Evolutionary conservation across 2,888 invertebrate species (phyloP).

Genomic region (Chaitophorus viminalis): DNA sequence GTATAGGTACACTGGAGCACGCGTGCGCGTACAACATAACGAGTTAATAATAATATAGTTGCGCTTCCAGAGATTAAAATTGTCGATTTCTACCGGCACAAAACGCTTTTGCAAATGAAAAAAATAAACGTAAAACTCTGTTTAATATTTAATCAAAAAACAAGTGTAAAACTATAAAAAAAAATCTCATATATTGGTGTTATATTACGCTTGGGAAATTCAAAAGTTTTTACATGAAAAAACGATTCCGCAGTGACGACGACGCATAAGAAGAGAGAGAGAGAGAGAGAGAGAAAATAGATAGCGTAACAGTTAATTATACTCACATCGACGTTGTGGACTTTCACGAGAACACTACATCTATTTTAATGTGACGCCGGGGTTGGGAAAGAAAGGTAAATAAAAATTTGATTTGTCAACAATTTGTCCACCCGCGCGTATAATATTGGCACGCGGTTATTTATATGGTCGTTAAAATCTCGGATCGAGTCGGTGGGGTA

Average conservation of each 20-base stretch:
- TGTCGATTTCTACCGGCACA: not conserved
- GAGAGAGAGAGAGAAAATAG: too few species aligned
- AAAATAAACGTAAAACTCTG: slow-evolving; percentile 12
- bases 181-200: slow-evolving; percentile 16
- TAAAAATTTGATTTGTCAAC: not conserved
- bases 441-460: not conserved
- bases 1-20: not conserved
- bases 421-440: too few species aligned
- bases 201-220: slow-evolving; percentile 54
- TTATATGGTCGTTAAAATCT: not conserved
- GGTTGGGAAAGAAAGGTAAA: not conserved
- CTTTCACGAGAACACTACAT: not conserved
- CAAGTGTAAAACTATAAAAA: slow-evolving; percentile 29
- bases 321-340: not conserved
- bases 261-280: not conserved
- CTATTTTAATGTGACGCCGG: not conserved
- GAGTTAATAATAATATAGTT: slow-evolving; percentile 11
- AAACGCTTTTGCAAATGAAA: not conserved
- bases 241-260: slow-evolving; percentile 26
- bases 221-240: slow-evolving; percentile 59
- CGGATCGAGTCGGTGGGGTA: not conserved
- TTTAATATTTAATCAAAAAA: slow-evolving; percentile 53
- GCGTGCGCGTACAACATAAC: not conserved
- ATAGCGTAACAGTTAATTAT: slow-evolving; percentile 2
- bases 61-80: slow-evolving; percentile 21